Base-by-base conservation (phyloP, 2,113 vertebrate species). In the Pristiophorus japonicus region DNA sequence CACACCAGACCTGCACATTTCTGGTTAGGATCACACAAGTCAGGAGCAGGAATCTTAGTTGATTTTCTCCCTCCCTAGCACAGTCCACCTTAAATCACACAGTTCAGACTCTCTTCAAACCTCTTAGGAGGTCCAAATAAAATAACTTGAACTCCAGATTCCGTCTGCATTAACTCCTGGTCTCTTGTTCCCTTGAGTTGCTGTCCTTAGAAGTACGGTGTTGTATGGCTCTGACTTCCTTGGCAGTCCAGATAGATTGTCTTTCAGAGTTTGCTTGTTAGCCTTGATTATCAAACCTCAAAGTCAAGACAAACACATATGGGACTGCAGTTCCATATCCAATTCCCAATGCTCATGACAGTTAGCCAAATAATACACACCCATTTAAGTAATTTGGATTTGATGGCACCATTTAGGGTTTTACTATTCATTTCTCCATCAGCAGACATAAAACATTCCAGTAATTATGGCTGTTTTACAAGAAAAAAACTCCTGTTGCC, bases 391-490 rank as follows among this genome's bases (percentile, higher is more conserved):
- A 14, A 34, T n/a, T 27, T 62, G 87, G 87, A 34, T 63, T 92
- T 34, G 34, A 92, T 65, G 14, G 59, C 88, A 92, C 34, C 20
- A 62, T 63, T 92, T 92, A 62, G 4, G 65, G 93, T 30, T 70
- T 70, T 94, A 2, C 45, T 67, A 94, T 70, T 67, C 51, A 70
- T 94, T 94, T 94, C 66, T 67, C 66, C 34, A 22, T 94, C 66
- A 94, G 93, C 20, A 47, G 42, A 12, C 66, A 70, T 70, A 73
- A 34, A 34, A 45, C 66, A 51, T 94, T 94, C 65, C 66, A 94
- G 38, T 51, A 94, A 94, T 94, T 94, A 12, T 45, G 63, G 18
- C 66, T 66, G 63, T 3, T 42, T 67, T 94, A 45, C 30, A 27
- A 51, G 38, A 94, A 51, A 16, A 73, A 51, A 94, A 30, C 12